A percentile compares a stretch with the other conserved stretches of the same genome.
Evolutionary conservation across 2,797 vertebrate genomes (phyloP).

Genomic region (Darevskia nairensis): DNA sequence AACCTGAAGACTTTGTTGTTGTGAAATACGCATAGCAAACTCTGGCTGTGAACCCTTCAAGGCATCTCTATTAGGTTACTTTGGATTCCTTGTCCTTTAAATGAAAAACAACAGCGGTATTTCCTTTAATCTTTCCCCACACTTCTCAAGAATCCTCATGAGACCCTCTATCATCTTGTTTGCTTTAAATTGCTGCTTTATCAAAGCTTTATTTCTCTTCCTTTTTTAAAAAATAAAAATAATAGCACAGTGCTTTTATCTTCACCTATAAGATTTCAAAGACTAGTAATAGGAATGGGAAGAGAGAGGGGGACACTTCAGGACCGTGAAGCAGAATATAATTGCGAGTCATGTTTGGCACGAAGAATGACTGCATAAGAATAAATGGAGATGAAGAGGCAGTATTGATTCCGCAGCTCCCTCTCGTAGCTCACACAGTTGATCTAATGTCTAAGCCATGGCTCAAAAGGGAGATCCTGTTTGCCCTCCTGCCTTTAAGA

Average conservation of each 20-base stretch:
- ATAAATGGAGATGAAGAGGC: background rate
- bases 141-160: background rate
- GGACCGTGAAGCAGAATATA: background rate
- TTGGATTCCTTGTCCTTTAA: background rate
- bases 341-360: background rate
- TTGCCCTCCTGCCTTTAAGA: background rate
- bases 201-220: background rate
- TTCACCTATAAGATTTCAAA: background rate
- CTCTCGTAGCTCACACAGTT: background rate
- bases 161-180: slow-evolving; percentile 3
- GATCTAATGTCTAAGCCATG: background rate
- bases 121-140: slow-evolving; percentile 7
- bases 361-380: background rate
- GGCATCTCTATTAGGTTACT: background rate
- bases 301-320: background rate
- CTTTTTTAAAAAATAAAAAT: background rate
- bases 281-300: background rate
- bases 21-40: background rate
- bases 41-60: background rate
- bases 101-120: background rate
- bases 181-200: slow-evolving; percentile 4
- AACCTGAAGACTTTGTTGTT: background rate
- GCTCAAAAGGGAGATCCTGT: background rate
- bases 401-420: too few species aligned
- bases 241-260: background rate